Conservation (phyloP, 1,140 invertebrate species). For the Magallana ariakensis region DNA sequence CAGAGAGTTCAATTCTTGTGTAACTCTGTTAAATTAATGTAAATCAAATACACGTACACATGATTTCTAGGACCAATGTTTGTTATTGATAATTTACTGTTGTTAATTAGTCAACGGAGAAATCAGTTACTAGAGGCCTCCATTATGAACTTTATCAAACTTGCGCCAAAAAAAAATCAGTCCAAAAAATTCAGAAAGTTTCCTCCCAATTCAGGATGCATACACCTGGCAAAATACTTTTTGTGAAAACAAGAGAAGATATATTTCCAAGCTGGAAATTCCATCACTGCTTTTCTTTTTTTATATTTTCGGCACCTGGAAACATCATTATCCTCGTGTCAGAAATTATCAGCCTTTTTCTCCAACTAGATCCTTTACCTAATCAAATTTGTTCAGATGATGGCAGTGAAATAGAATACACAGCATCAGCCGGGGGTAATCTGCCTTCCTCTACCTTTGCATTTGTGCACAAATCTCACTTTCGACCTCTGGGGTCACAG, state of each 20-base stretch:
- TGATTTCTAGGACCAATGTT: too few relatives aligned
- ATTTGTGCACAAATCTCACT: conserved; percentile 43
- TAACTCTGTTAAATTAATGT: too few relatives aligned
- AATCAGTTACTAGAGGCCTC: too few relatives aligned
- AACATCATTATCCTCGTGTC: conserved; percentile 24
- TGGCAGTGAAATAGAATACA: conserved; percentile 31
- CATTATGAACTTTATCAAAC: too few relatives aligned
- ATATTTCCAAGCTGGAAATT: not conserved
- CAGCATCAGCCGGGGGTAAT: conserved; percentile 2
- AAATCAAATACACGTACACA: too few relatives aligned
- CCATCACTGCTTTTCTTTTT: conserved; percentile 19
- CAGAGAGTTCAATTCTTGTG: too few relatives aligned
- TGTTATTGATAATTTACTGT: too few relatives aligned
- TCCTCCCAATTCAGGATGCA: too few relatives aligned
- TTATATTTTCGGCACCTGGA: conserved; percentile 27
- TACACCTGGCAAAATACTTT: conserved; percentile 36
- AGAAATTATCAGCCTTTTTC: conserved; percentile 40
- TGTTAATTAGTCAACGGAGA: too few relatives aligned
- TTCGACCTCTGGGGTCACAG: conserved; percentile 12
- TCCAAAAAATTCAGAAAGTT: too few relatives aligned
- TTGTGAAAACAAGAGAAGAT: conserved; percentile 31
- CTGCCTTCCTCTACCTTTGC: conserved; percentile 4
- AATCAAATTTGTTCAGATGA: conserved; percentile 44
- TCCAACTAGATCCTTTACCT: conserved; percentile 18
- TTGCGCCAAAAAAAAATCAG: too few relatives aligned